A percentile compares a stretch with the other conserved stretches of the same genome.
phyloP scores from a whole-genome alignment of 2,113 vertebrate genomes.

The Chamaetylas fuelleborni region DNA sequence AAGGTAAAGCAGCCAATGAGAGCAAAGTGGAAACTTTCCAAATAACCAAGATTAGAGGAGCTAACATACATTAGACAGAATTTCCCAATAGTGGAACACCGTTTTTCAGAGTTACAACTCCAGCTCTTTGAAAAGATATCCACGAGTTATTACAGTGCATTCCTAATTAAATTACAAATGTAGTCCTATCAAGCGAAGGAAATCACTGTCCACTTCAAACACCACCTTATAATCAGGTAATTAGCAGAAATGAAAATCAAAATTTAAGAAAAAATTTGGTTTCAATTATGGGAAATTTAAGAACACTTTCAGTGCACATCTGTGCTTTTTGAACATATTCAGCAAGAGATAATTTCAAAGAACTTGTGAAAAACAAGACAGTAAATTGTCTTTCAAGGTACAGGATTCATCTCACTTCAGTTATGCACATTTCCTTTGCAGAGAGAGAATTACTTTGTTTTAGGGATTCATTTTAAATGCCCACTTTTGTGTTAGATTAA shows the following conservation, averaged over 20 bases:
- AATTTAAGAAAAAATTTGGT: background rate
- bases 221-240: background rate
- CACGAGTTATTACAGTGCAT: background rate
- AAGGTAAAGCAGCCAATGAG: background rate
- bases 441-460: background rate
- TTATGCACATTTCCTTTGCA: background rate
- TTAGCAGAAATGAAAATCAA: background rate
- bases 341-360: background rate
- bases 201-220: background rate
- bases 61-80: accelerated
- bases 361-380: background rate
- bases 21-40: background rate
- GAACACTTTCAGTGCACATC: background rate
- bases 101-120: background rate
- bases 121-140: background rate
- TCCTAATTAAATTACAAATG: background rate
- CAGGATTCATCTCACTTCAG: background rate
- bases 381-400: background rate
- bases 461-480: background rate
- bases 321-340: accelerated
- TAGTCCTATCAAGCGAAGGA: background rate
- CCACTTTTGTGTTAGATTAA: background rate
- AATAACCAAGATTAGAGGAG: background rate
- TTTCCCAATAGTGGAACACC: background rate
- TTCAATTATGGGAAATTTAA: background rate